A percentile compares a stretch with the other conserved stretches of the same genome.
Conservation (phyloP, 2,797 vertebrate genomes). For the Syngnathus rostellatus region DNA sequence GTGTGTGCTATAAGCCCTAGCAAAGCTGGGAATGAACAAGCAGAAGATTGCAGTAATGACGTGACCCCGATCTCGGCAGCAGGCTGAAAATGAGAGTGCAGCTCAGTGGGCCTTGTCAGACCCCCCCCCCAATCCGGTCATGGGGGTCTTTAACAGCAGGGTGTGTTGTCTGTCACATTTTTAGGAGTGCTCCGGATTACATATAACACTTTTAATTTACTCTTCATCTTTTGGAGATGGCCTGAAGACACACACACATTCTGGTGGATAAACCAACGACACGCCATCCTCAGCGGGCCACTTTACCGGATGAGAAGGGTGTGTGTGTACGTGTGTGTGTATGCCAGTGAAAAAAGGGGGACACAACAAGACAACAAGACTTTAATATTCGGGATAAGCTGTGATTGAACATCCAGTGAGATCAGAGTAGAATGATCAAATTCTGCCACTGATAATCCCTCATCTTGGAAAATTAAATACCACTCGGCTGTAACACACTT, state of each 20-base stretch:
- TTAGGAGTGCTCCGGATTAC: slow-evolving; percentile 64
- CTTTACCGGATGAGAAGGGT: slow-evolving; percentile 54
- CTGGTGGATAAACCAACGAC: slow-evolving; percentile 55
- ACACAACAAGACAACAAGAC: slow-evolving; percentile 59
- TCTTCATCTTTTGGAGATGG: slow-evolving; percentile 58
- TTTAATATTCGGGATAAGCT: slow-evolving; percentile 67
- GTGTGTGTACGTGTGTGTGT: slow-evolving; percentile 23
- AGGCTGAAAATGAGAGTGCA: slow-evolving; percentile 71
- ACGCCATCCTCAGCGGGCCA: slow-evolving; percentile 51
- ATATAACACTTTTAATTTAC: slow-evolving; percentile 70
- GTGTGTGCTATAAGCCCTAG: slow-evolving; percentile 41
- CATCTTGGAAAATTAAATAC: slow-evolving; percentile 19
- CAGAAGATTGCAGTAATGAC: slow-evolving; percentile 66
- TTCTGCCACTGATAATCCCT: slow-evolving; percentile 65
- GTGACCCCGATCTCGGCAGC: slow-evolving; percentile 68
- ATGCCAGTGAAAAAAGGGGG: slow-evolving; percentile 3
- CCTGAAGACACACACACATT: not conserved
- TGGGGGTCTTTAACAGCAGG: slow-evolving; percentile 35
- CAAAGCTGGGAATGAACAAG: slow-evolving; percentile 68
- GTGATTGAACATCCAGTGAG: slow-evolving; percentile 63
- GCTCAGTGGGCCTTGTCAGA: slow-evolving; percentile 39
- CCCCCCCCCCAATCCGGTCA: slow-evolving; percentile 15
- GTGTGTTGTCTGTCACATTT: slow-evolving; percentile 50
- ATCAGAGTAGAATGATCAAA: slow-evolving; percentile 64
- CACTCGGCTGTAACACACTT: not conserved